phyloP scores from a whole-genome alignment of 1,140 invertebrate genomes.

The Caenorhabditis brenneri region DNA sequence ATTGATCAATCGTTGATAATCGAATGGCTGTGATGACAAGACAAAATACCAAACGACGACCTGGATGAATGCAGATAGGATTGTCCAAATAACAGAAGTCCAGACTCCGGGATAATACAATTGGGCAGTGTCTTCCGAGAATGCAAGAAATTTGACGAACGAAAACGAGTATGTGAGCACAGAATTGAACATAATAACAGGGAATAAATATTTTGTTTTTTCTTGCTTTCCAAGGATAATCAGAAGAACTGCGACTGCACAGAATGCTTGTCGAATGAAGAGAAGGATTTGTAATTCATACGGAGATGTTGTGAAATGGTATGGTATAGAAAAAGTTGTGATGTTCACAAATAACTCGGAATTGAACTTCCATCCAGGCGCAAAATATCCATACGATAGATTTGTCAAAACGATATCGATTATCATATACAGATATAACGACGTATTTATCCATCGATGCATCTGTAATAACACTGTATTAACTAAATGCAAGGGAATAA shows the following conservation, averaged over 20 bases:
- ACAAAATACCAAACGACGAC: slow-evolving; percentile 15
- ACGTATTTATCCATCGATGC: slow-evolving; percentile 13
- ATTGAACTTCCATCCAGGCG: slow-evolving; percentile 8
- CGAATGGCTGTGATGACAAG: not conserved
- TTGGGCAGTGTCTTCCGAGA: slow-evolving; percentile 47
- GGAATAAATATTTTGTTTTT: not conserved
- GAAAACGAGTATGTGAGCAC: slow-evolving; percentile 41
- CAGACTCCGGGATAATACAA: slow-evolving; percentile 47
- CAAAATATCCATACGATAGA: not conserved
- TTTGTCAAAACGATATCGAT: not conserved
- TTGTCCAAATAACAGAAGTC: slow-evolving; percentile 25
- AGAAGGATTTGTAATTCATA: not conserved
- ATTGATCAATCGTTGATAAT: slow-evolving; percentile 28
- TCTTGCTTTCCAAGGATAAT: not conserved
- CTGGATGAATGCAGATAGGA: slow-evolving; percentile 20
- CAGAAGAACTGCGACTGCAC: not conserved
- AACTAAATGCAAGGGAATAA: too few relatives aligned
- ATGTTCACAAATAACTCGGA: not conserved
- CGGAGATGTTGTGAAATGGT: not conserved
- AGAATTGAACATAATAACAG: not conserved
- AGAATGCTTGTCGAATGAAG: not conserved
- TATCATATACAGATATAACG: not conserved
- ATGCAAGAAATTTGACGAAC: slow-evolving; percentile 52
- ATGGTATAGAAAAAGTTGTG: not conserved
- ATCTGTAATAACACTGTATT: too few relatives aligned